phyloP scores from a whole-genome alignment of 2,113 vertebrate species.

The Heliornis fulica region DNA sequence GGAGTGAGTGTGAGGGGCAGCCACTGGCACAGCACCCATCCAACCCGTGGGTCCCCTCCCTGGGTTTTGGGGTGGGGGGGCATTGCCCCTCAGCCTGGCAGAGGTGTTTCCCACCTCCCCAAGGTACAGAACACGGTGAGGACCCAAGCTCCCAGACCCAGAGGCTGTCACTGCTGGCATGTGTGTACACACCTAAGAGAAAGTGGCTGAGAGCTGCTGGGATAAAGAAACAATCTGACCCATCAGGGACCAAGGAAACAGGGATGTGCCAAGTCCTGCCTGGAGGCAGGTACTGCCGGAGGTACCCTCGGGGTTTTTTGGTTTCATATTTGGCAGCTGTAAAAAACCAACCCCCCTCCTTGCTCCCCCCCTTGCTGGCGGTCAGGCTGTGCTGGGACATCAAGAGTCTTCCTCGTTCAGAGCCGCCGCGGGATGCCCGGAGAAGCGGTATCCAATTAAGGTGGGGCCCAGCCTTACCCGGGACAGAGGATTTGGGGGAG shows the following conservation, averaged over 20 bases:
- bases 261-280: not conserved
- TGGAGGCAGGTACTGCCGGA: not conserved
- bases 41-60: not conserved
- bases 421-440: not conserved
- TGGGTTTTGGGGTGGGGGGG: rapidly evolving
- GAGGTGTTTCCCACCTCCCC: not conserved
- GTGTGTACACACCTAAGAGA: rapidly evolving
- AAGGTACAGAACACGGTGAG: rapidly evolving
- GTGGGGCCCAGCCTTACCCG: not conserved
- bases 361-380: not conserved
- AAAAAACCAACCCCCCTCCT: not conserved
- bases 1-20: not conserved
- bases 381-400: not conserved
- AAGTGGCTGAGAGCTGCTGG: not conserved
- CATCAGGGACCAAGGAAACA: not conserved
- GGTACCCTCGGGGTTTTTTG: not conserved
- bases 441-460: not conserved
- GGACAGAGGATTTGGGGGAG: not conserved
- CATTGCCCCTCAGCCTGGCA: not conserved
- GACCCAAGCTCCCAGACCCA: not conserved
- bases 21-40: rapidly evolving
- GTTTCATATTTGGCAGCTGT: not conserved
- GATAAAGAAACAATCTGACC: not conserved
- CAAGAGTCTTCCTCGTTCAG: not conserved
- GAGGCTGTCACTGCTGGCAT: not conserved